Percentiles rank a stretch among this genome's conserved stretches.
phyloP scores from a whole-genome alignment of 2,888 invertebrate genomes.

The Galeruca laticollis region DNA sequence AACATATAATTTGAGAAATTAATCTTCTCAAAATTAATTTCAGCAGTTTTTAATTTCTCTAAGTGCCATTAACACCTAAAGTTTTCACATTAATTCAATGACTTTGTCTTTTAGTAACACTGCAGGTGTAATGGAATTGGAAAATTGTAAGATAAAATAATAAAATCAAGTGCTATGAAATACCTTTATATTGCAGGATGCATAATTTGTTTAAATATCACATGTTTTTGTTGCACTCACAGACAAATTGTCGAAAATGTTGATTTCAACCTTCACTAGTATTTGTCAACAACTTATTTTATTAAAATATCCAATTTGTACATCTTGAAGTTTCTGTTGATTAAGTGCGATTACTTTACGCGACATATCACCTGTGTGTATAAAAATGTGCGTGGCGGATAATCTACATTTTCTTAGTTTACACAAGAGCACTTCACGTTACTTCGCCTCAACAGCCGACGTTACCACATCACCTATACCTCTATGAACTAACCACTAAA shows the following conservation, averaged over 20 bases:
- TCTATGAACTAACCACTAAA: conserved; percentile 2
- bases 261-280: neutral
- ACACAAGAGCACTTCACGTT: conserved; percentile 1
- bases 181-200: neutral
- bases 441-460: neutral
- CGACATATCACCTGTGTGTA: neutral
- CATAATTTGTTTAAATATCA: conserved; percentile 1
- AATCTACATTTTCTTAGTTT: neutral
- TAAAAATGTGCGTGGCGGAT: conserved; percentile 3
- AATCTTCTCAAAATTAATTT: too few relatives aligned
- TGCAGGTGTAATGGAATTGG: neutral
- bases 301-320: neutral
- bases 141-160: neutral
- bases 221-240: neutral
- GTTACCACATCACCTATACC: neutral
- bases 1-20: too few relatives aligned
- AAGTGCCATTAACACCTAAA: too few relatives aligned
- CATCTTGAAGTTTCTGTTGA: neutral
- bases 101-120: too few relatives aligned
- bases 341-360: neutral
- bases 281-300: neutral
- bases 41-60: too few relatives aligned
- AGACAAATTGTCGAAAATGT: neutral
- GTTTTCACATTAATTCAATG: too few relatives aligned
- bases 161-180: neutral